Base-by-base conservation (phyloP, 2,113 vertebrate species). In the Haemorhous mexicanus region DNA sequence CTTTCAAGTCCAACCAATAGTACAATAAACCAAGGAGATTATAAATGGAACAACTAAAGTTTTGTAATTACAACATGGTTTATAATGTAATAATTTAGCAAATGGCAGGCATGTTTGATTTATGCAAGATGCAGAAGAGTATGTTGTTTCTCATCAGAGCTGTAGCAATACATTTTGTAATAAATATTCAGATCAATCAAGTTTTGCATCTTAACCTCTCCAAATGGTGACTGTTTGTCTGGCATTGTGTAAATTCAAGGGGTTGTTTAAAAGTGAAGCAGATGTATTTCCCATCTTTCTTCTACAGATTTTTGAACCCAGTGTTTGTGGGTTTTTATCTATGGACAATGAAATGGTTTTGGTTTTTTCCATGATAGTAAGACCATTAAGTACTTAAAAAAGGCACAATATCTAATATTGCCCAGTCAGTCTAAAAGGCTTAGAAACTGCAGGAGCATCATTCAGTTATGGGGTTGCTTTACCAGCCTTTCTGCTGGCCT, bases 1-100 rank as follows among this genome's bases (percentile, higher is more conserved):
- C 97, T 97, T 97, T 97, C 97, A 98, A 97, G 96, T 96, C 88
- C 87, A 94, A 97, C 97, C 96, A 96, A 96, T 97, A 98, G 96
- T 94, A 97, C 95, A 97, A 98, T 98, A 96, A 97, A 96, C 76
- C 78, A 95, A 28, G 70, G 47, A 53, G 74, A 95, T 77, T 90
- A 94, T 96, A 95, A 97, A 97, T 94, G 95, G 79, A 95, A 95
- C 96, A 96, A 97, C 96, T 95, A 96, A 97, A 97, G 96, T 96
- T 97, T 94, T 96, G 96, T 97, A 98, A 98, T 98, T 98, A 97
- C 96, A 97, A 95, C 85, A 87, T 83, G 86, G 84, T 93, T 96
- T 96, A 93, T 95, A 93, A 93, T 91, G 90, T 87, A 95, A 95
- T 96, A 96, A 95, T 90, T 95, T 96, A 94, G 47, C 85, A 87